Base-by-base conservation (phyloP, 1,140 invertebrate species). In the Ditylenchus dipsaci region DNA sequence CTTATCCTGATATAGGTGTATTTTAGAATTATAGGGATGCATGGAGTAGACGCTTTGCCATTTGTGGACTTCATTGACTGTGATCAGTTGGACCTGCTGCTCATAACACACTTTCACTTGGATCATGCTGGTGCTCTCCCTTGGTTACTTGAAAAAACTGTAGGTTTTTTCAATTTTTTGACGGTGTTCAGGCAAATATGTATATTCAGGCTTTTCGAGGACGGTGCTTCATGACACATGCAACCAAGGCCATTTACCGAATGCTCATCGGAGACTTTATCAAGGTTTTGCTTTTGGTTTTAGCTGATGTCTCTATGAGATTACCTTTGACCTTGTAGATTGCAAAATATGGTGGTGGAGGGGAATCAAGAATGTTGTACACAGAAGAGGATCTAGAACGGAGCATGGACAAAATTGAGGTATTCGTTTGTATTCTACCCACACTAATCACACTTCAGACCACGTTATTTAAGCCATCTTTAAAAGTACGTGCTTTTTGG, bases 191-290 rank as follows among this genome's bases (percentile, higher is more conserved):
- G n/a, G n/a, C n/a, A n/a, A n/a, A n/a, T n/a, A n/a, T n/a, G n/a
- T n/a, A n/a, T n/a, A n/a, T 38, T 38, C 33, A 38, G 33, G 53
- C 59, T 61, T 68, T 68, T 49, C 95, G 94, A 83, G 95, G 95
- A 1, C 87, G 93, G 71, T 97, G 95, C 83, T 98, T 96, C 80
- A 99, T 99, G 96, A 99, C 96, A 0, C 96, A 99, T 84, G 95
- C 96, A 1, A 97, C 96, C 0, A 99, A 99, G 88, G 95, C 95
- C 19, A 99, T 99, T 78, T 99, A 98, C 83, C 87, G 95, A 74
- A 98, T 95, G 94, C 87, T 99, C 21, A 85, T 99, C 0, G 95
- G 95, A 0, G 96, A 99, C 88, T 98, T 95, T 80, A 97, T 98
- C 65, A 97, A 97, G 90, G 95, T 98, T 38, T 27, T 58, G 27